Evolutionary conservation across 2,888 invertebrate species (phyloP).

Genomic region (Leuctra nigra): DNA sequence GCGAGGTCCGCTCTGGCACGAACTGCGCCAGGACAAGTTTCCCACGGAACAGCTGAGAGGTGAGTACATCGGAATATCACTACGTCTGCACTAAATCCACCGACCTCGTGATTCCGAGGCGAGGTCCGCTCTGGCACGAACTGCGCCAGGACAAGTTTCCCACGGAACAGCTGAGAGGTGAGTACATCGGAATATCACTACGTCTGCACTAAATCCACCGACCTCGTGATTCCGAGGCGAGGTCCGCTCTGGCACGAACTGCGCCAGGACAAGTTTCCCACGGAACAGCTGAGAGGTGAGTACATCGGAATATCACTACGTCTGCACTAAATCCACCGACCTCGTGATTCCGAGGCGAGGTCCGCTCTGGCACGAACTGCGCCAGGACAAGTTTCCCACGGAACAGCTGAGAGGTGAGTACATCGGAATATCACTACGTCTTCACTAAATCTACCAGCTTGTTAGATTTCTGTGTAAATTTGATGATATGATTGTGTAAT

Average conservation of each 20-base stretch:
- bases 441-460: no score
- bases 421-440: no score
- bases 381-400: constrained; percentile 48
- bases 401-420: not conserved
- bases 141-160: constrained; percentile 52
- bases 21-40: constrained; percentile 49
- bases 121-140: constrained; percentile 62
- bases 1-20: constrained; percentile 62
- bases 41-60: constrained; percentile 35
- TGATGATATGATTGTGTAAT: no score
- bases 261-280: constrained; percentile 48
- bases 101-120: constrained; percentile 60
- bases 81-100: no score
- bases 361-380: constrained; percentile 58
- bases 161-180: not conserved
- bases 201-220: no score
- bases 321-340: no score
- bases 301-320: no score
- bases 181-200: no score
- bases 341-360: constrained; percentile 62
- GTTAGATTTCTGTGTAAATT: no score
- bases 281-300: not conserved
- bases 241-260: constrained; percentile 63
- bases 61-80: no score
- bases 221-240: constrained; percentile 60